Base-by-base conservation (phyloP, 2,888 invertebrate species). In the Charanyca ferruginea region DNA sequence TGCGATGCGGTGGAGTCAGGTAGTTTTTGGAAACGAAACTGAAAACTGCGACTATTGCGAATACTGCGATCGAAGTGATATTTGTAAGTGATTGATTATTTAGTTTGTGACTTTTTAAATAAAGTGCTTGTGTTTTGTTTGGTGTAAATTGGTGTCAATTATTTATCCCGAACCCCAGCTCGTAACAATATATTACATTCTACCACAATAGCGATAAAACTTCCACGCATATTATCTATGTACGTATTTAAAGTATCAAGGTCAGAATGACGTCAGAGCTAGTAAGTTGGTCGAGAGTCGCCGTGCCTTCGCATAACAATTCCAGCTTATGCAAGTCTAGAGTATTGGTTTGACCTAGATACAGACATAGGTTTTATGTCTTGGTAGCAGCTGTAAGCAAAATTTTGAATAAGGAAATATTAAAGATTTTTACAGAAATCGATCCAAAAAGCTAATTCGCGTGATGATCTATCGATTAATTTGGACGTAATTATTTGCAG, bases 301-400 rank as follows among this genome's bases (percentile, higher is more conserved):
- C 66, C 86, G 87, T 88, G 88, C 79, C 77, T 67, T 74, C 80
- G 89, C 88, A 88, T 88, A 88, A 85, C 85, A 85, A 87, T 83
- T 82, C 82, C 75, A 80, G 84, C 81, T 88, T 83, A 81, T 78
- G 80, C 80, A 80, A 81, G 79, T 80, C 78, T 79, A 74, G 79
- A 72, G 79, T 83, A 70, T 76, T 62, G 69, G 65, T 62, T 70
- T 80, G 73, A 72, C 73, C 73, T 66, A 73, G 35, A 66, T 66
- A 64, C 52, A 42, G 35, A 16, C 62, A 51, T 65, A 60, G 61
- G 44, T 76, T 73, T 49, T 63, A 62, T 60, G 44, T 49, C 45
- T 60, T 62, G 44, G 20, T 5, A 38, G 9, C 47, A 32, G 32
- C 51, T 61, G 44, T 68, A 32, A 70, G 45, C 25, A 44, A 32